phyloP scores from a whole-genome alignment of 2,797 vertebrate species.

The Falco rusticolus region DNA sequence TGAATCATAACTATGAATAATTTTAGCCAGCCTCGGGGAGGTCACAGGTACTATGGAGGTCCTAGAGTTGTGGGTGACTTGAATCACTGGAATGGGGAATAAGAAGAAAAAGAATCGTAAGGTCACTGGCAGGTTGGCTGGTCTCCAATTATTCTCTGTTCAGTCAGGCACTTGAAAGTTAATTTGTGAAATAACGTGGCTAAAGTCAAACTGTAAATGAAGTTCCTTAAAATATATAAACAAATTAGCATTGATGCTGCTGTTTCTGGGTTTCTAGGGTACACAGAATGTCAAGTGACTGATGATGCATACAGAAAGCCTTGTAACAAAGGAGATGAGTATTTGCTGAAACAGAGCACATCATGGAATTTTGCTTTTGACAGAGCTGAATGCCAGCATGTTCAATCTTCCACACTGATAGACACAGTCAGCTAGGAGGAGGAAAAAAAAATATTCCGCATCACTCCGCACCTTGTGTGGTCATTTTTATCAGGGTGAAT shows the following conservation, averaged over 20 bases:
- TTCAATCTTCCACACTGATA: conserved; percentile 7
- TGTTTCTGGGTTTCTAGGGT: conserved; percentile 23
- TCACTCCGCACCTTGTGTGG: accelerated
- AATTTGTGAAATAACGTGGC: conserved; percentile 2
- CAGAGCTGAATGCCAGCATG: not conserved
- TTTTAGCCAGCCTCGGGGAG: not conserved
- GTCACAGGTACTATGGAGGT: not conserved
- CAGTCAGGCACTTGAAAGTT: not conserved
- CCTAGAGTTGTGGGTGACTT: not conserved
- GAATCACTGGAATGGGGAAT: not conserved
- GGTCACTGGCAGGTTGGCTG: not conserved
- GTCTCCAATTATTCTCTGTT: not conserved
- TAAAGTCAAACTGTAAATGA: not conserved
- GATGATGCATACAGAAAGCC: conserved; percentile 42
- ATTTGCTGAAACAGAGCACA: conserved; percentile 40
- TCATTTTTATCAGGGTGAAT: not conserved
- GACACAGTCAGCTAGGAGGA: not conserved
- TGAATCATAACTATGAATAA: not conserved
- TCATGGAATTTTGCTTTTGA: not conserved
- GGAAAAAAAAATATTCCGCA: not conserved
- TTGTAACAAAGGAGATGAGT: conserved; percentile 30
- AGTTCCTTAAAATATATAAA: conserved; percentile 36
- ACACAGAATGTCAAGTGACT: not conserved
- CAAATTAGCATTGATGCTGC: conserved; percentile 17
- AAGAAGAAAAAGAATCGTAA: not conserved